phyloP scores from a whole-genome alignment of 2,888 invertebrate genomes.

The Conomelus anceps region DNA sequence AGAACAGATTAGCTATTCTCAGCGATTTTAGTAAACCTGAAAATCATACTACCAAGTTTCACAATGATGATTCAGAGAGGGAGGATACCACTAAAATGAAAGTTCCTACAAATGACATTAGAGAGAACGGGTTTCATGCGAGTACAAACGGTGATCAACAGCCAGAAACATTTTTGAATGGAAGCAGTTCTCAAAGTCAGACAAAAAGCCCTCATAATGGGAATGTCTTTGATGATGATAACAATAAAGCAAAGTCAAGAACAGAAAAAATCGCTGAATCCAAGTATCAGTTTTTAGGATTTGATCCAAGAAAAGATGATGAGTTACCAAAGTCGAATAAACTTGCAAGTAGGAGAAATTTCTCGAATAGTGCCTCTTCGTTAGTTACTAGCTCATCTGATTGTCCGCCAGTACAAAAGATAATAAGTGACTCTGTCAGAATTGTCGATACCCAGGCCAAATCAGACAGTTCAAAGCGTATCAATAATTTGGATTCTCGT shows the following conservation, averaged over 20 bases:
- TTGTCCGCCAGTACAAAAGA: neutral
- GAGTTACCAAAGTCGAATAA: constrained; percentile 7
- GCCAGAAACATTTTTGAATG: too few relatives aligned
- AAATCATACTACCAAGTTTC: neutral
- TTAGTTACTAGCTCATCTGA: constrained; percentile 10
- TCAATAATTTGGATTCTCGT: neutral
- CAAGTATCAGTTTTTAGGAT: constrained; percentile 30
- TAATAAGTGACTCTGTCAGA: neutral
- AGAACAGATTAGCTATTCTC: constrained; percentile 46
- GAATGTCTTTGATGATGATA: constrained; percentile 2
- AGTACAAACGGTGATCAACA: neutral
- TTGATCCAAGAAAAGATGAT: constrained; percentile 27
- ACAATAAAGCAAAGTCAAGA: constrained; percentile 22
- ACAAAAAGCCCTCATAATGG: neutral
- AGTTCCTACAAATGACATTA: neutral
- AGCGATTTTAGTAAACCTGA: constrained; percentile 41
- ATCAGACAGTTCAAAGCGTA: neutral
- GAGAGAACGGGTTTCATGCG: neutral
- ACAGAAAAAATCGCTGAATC: constrained; percentile 27
- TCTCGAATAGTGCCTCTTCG: constrained; percentile 14
- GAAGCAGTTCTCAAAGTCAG: neutral
- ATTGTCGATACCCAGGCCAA: neutral
- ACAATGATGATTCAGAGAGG: neutral
- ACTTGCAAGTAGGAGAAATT: constrained; percentile 16
- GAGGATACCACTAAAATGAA: neutral